Evolutionary conservation across 2,113 vertebrate species (phyloP).

Genomic region (Pelvicachromis taeniatus): DNA sequence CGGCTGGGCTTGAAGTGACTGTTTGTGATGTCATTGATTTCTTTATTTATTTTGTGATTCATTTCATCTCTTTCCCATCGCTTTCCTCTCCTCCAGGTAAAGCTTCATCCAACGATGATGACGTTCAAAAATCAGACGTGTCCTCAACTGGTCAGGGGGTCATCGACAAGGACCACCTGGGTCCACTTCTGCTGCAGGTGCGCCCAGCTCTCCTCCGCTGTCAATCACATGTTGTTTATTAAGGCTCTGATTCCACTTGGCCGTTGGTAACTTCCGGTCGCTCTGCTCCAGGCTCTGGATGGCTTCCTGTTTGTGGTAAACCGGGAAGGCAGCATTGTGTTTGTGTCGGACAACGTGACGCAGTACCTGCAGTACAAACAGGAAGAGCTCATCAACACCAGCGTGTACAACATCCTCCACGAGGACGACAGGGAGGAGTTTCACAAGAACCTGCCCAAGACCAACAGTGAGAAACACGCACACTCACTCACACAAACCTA

Average conservation of each 20-base stretch:
- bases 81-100: slow-evolving; percentile 74
- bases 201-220: neutral
- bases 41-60: neutral
- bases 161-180: slow-evolving; percentile 93
- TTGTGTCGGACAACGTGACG: slow-evolving; percentile 95
- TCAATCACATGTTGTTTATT: neutral
- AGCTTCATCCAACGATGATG: slow-evolving; percentile 84
- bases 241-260: neutral
- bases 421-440: slow-evolving; percentile 93
- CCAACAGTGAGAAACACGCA: slow-evolving; percentile 76
- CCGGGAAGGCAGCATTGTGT: slow-evolving; percentile 92
- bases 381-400: slow-evolving; percentile 93
- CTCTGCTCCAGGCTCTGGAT: slow-evolving; percentile 81
- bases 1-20: neutral
- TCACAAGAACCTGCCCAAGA: slow-evolving; percentile 92
- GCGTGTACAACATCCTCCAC: slow-evolving; percentile 89
- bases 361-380: slow-evolving; percentile 95
- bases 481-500: neutral
- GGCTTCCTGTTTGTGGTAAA: slow-evolving; percentile 96
- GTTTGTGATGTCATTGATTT: neutral
- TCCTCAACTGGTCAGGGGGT: slow-evolving; percentile 95
- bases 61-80: neutral
- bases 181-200: slow-evolving; percentile 90
- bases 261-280: neutral
- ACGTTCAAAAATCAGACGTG: slow-evolving; percentile 96